Evolutionary conservation across 2,797 vertebrate genomes (phyloP), one percentile per base, ranked within the genome.

Genomic region (Catostomus latipinnis): DNA sequence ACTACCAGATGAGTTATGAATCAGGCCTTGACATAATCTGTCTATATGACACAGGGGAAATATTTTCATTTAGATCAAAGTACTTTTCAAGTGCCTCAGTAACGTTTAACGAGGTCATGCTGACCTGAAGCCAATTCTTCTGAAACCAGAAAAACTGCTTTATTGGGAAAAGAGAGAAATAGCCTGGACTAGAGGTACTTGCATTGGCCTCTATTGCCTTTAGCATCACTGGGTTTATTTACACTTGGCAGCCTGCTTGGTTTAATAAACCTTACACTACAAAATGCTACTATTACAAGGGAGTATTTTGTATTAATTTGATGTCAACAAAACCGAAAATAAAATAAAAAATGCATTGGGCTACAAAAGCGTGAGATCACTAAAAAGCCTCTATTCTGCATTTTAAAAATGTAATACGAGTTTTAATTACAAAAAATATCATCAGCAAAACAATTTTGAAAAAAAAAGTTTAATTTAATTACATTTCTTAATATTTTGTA

Each of bases 71-170:
- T 74, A 72, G 60, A 60, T 67, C 73, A 69, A 74, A 62, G 50
- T 48, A 74, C 71, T 79, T 68, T 43, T 48, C 13, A 54, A 76
- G 70, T 72, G 34, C 34, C 14, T 11, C 43, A 49, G 68, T 78
- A 72, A 46, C 52, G 0, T 52, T 57, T 66, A 63, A 68, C 77
- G 74, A 68, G 65, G 62, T 82, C 65, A 8, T 8, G 22, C 63
- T 61, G 58, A 78, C 73, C 52, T 69, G 22, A 65, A 67, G 78
- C 61, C 68, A 85, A 61, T 62, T 13, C 49, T 49, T 63, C 53
- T 60, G 22, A 70, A 67, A 10, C 11, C 43, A 45, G 12, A 50
- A 63, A 67, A 34, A 34, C 34, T 34, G 34, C 34, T 34, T 34
- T 34, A 3, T 34, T 34, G 34, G 34, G 34, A 34, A 34, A 34